These are phyloP conservation scores for Brachymystax lenok DNA, from an alignment of 2,797 vertebrate species.

Conservation along the genomic window DNA sequence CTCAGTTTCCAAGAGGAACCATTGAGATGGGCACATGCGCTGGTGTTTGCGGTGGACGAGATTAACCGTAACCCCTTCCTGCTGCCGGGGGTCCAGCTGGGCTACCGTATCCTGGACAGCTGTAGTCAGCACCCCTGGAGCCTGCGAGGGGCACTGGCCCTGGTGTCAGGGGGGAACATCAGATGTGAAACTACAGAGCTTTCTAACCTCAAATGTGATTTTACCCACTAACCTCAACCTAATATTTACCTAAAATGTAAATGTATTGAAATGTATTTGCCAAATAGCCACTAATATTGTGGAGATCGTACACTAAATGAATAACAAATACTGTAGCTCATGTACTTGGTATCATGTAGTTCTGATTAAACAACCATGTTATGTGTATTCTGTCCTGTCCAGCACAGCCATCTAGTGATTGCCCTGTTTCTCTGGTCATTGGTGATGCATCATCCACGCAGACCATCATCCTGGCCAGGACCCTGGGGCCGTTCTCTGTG, in stretches of 20 bases:
- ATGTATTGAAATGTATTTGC: not conserved
- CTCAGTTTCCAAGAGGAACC: slow-evolving; percentile 72
- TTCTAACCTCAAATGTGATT: not conserved
- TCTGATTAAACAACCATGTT: not conserved
- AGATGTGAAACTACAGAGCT: not conserved
- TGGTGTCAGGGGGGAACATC: not conserved
- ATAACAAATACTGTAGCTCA: not conserved
- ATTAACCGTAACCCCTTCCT: slow-evolving; percentile 43
- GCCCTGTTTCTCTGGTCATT: slow-evolving; percentile 68
- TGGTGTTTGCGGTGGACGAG: slow-evolving; percentile 17
- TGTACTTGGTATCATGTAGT: not conserved
- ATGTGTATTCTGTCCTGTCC: slow-evolving; percentile 17
- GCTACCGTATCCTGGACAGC: slow-evolving; percentile 47
- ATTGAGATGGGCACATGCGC: slow-evolving; percentile 67
- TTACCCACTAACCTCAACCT: not conserved
- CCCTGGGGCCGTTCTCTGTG: slow-evolving; percentile 64
- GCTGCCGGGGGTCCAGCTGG: slow-evolving; percentile 46
- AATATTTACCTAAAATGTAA: not conserved
- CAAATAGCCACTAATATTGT: not conserved
- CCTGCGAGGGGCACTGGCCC: not conserved
- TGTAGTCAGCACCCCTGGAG: slow-evolving; percentile 16
- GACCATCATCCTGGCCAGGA: slow-evolving; percentile 63
- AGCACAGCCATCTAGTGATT: slow-evolving; percentile 40
- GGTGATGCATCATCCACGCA: slow-evolving; percentile 69
- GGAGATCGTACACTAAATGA: not conserved